Evolutionary conservation across 2,797 vertebrate genomes (phyloP).

Genomic region (Trachurus trachurus): DNA sequence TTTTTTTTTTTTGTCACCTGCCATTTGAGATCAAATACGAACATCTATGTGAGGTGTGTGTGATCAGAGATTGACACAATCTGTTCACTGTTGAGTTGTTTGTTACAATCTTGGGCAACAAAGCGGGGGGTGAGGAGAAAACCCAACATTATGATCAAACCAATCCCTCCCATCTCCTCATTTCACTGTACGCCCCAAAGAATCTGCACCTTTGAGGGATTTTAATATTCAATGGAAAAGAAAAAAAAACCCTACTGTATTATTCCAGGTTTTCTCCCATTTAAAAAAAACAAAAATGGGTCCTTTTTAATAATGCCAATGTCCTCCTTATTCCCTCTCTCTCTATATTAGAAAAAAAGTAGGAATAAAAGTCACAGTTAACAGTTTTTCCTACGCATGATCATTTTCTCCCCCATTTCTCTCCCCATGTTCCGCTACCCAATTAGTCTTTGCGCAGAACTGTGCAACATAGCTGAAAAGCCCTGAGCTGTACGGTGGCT

Average conservation of each 20-base stretch:
- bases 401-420: constrained; percentile 9
- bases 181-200: constrained; percentile 12
- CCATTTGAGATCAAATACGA: constrained; percentile 61
- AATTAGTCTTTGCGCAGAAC: constrained; percentile 75
- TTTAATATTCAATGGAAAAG: not conserved
- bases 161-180: constrained; percentile 2
- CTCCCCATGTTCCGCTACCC: constrained; percentile 67
- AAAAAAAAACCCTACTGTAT: not conserved
- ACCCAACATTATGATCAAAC: constrained; percentile 22
- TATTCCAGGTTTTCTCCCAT: constrained; percentile 15
- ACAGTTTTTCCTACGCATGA: constrained; percentile 30
- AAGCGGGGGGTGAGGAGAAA: constrained; percentile 1
- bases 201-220: not conserved
- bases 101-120: constrained; percentile 44
- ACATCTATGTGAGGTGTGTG: constrained; percentile 23
- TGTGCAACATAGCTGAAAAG: constrained; percentile 69
- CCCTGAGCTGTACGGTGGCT: constrained; percentile 74
- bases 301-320: constrained; percentile 29
- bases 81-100: constrained; percentile 53
- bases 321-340: constrained; percentile 28
- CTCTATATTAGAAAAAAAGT: constrained; percentile 17
- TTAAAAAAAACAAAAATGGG: not conserved
- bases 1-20: constrained; percentile 35
- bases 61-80: constrained; percentile 54
- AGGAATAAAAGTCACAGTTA: constrained; percentile 45